Conservation (phyloP, 2,113 vertebrate genomes). For the Gambusia holbrooki region DNA sequence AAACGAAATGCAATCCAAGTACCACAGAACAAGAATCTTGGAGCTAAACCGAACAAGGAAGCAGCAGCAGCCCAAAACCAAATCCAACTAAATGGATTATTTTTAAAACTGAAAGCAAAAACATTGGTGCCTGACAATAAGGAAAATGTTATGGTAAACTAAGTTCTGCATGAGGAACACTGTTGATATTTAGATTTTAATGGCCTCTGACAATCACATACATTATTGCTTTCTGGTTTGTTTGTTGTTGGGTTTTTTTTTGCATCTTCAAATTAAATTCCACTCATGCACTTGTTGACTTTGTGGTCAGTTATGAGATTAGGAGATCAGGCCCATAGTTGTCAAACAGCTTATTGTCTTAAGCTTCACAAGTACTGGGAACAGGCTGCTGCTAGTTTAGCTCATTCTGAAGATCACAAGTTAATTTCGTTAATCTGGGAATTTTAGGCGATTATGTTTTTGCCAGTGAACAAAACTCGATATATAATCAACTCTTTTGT, state of each 20-base stretch:
- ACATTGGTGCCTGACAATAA: background rate
- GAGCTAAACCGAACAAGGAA: slow-evolving; percentile 42
- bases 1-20: background rate
- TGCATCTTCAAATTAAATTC: background rate
- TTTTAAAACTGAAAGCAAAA: slow-evolving; percentile 19
- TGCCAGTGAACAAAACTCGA: background rate
- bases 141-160: slow-evolving; percentile 19
- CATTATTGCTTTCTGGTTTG: background rate
- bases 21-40: background rate
- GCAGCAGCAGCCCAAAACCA: slow-evolving; percentile 23
- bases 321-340: background rate
- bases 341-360: slow-evolving; percentile 4
- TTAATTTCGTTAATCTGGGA: background rate
- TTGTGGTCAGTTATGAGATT: slow-evolving; percentile 1
- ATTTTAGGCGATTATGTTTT: background rate
- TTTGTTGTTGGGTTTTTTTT: too few species aligned
- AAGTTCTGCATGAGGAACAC: slow-evolving; percentile 1
- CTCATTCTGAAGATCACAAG: background rate
- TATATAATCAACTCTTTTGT: background rate
- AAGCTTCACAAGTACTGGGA: slow-evolving; percentile 5
- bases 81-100: slow-evolving; percentile 33
- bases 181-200: background rate
- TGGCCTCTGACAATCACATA: background rate
- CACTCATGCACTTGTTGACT: background rate
- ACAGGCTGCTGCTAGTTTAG: background rate